Conservation (phyloP, 2,113 vertebrate species). For the Octodon degus region DNA sequence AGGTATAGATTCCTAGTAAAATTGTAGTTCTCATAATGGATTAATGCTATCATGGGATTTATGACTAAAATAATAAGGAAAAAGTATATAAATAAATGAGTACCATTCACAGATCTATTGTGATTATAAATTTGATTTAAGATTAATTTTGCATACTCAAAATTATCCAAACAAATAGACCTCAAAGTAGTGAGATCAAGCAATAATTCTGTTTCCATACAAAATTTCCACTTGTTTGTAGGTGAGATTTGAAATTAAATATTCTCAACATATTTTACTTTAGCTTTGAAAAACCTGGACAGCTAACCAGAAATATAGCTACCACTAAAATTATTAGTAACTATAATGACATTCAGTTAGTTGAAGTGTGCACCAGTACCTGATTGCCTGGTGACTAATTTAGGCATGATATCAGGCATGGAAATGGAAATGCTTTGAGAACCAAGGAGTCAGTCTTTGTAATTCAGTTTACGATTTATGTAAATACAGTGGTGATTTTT, state of each 20-base stretch:
- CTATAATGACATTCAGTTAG: not conserved
- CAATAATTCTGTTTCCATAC: slow-evolving; percentile 14
- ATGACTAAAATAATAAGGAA: slow-evolving; percentile 14
- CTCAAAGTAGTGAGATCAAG: not conserved
- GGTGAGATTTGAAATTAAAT: not conserved
- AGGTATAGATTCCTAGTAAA: not conserved
- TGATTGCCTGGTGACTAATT: not conserved
- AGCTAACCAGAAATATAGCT: not conserved
- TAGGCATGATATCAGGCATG: not conserved
- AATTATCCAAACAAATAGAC: no score
- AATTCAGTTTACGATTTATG: not conserved
- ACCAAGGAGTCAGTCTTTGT: not conserved
- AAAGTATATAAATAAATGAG: not conserved
- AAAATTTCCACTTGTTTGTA: not conserved
- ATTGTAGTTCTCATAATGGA: slow-evolving; percentile 9
- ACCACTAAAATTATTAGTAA: not conserved
- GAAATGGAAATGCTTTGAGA: not conserved
- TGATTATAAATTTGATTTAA: not conserved
- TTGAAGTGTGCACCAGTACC: not conserved
- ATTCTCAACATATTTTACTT: not conserved
- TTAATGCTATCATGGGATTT: not conserved
- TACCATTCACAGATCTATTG: not conserved
- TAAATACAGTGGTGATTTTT: not conserved
- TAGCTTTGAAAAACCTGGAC: not conserved
- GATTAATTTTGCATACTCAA: not conserved